Base-by-base conservation (phyloP, 2,113 vertebrate genomes). In the Cacatua alba region DNA sequence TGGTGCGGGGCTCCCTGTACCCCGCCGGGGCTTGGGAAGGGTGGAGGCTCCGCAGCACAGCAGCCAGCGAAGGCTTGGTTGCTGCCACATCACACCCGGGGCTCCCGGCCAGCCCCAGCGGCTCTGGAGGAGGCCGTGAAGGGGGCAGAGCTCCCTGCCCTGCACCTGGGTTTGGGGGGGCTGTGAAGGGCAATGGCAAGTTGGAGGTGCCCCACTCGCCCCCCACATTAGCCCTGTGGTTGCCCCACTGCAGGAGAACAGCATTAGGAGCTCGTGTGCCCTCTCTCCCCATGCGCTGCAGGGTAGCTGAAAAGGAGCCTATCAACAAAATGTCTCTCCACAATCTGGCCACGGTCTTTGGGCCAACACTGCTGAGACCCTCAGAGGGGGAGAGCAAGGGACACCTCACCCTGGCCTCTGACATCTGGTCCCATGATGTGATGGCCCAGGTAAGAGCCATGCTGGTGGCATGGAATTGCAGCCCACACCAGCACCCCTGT, bases 241-340 rank as follows among this genome's bases (percentile, higher is more conserved):
- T 74, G 70, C n/a, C 52, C 35, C 0, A 0, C 11, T 17, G 23
- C 2, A 7, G 48, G 43, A 18, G 70, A 82, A 5, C 16, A 23
- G 44, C 0, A 0, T 41, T 18, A n/a, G 60, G 57, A 26, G 33
- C 29, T 94, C 57, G 90, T 1, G 0, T 16, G 46, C 13, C 5
- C 25, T 37, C 21, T 70, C 15, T 76, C 12, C 41, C 23, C 6
- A 3, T 65, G 9, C 23, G 18, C 59, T 16, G 0, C 98, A 99
- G 99, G 97, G 99, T 99, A 93, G 99, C 99, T 25, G 99, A 99
- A 97, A 99, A 99, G 98, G 99, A 99, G 88, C 99, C 99, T 26
- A 72, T 99, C 97, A 99, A 99, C 98, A 99, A 99, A 98, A 99
- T 99, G 99, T 99, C 99, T 57, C 99, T 99, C 87, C 99, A 99